Evolutionary conservation across 2,888 invertebrate species (phyloP).

Genomic region (Dermolepida albohirtum): DNA sequence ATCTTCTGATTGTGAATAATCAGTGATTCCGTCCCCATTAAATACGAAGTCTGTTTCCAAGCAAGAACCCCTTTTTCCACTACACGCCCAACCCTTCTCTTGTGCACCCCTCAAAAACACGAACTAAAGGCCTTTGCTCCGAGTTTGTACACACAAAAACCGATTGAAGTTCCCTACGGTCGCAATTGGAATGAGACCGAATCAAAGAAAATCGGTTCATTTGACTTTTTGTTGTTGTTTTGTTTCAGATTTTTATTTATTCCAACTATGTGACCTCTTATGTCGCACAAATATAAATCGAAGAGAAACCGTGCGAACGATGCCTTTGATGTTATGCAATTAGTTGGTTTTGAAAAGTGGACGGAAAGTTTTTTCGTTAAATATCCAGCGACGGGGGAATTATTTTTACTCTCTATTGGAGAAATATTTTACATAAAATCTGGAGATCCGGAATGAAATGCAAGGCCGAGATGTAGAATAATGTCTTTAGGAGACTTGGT

Average conservation of each 20-base stretch:
- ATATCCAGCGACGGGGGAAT: conserved; percentile 28
- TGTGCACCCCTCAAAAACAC: conserved; percentile 1
- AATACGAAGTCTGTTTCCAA: conserved; percentile 49
- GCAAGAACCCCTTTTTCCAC: conserved; percentile 1
- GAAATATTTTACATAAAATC: neutral
- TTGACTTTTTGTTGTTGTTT: conserved; percentile 53
- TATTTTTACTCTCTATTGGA: conserved; percentile 18
- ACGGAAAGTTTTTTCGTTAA: conserved; percentile 11
- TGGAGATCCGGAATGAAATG: neutral
- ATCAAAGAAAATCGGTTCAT: conserved; percentile 60
- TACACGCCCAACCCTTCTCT: conserved; percentile 8
- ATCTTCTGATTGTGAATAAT: conserved; percentile 42
- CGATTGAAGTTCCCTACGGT: conserved; percentile 52
- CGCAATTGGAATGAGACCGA: conserved; percentile 59
- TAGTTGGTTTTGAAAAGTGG: conserved; percentile 44
- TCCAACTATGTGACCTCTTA: conserved; percentile 21
- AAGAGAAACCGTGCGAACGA: neutral
- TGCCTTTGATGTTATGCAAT: conserved; percentile 49
- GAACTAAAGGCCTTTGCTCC: conserved; percentile 58
- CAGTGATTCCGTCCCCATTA: conserved; percentile 59
- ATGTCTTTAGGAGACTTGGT: conserved; percentile 27
- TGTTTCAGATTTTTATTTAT: conserved; percentile 28
- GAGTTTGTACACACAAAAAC: conserved; percentile 60
- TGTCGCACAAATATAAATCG: conserved; percentile 23
- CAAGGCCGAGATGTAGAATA: conserved; percentile 13